Evolutionary conservation across 2,888 invertebrate genomes (phyloP).

Genomic region (Phoronis australis): DNA sequence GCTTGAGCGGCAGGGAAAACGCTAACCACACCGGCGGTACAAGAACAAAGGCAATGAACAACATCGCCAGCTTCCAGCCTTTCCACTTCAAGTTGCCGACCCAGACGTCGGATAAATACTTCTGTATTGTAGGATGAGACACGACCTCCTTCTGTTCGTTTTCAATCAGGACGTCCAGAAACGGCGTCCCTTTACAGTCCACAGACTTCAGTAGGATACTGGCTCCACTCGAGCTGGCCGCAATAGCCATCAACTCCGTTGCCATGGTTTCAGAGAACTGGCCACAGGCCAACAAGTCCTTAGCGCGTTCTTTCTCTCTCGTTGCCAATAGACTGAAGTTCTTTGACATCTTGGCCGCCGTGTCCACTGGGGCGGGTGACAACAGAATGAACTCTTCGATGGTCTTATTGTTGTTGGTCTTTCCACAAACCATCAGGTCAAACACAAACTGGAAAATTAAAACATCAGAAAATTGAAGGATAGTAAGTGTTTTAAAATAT

Average conservation of each 20-base stretch:
- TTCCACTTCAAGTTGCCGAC: conserved; percentile 95
- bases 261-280: conserved; percentile 98
- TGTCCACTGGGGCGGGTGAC: conserved; percentile 99
- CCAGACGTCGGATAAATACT: conserved; percentile 93
- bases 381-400: conserved; percentile 96
- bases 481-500: too few relatives aligned
- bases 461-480: neutral
- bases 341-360: conserved; percentile 93
- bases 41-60: conserved; percentile 73
- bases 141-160: conserved; percentile 93
- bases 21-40: conserved; percentile 94
- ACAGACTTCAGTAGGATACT: conserved; percentile 91
- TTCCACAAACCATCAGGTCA: conserved; percentile 96
- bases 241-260: conserved; percentile 86
- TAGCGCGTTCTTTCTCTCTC: conserved; percentile 95
- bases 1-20: conserved; percentile 89
- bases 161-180: conserved; percentile 93
- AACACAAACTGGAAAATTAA: conserved; percentile 71
- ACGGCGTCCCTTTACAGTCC: conserved; percentile 88
- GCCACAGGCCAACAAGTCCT: conserved; percentile 90
- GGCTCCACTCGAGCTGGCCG: conserved; percentile 90
- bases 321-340: conserved; percentile 68
- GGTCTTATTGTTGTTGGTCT: conserved; percentile 84
- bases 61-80: conserved; percentile 84
- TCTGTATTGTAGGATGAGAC: conserved; percentile 93